phyloP scores from a whole-genome alignment of 1,140 invertebrate species.

The Potamilus streckersoni region DNA sequence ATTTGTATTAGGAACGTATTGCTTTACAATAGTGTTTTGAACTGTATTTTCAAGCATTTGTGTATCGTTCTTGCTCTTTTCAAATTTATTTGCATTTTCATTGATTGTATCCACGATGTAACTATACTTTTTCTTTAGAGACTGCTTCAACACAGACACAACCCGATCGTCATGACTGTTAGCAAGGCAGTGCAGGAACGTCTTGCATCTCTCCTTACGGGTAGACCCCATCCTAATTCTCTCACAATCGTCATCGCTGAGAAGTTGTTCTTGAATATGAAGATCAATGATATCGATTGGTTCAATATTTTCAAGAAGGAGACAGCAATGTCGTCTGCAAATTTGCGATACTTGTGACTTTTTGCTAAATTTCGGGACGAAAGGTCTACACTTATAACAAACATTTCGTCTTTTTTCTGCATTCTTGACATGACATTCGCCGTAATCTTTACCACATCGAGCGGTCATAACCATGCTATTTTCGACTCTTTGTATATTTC shows the following conservation, averaged over 20 bases:
- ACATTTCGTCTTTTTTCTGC: no score
- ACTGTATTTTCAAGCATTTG: no score
- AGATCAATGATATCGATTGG: slow-evolving; percentile 34
- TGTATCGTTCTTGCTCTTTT: no score
- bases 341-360: background rate
- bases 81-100: no score
- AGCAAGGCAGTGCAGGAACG: slow-evolving; percentile 15
- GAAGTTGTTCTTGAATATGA: slow-evolving; percentile 27
- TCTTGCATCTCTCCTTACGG: slow-evolving; percentile 26
- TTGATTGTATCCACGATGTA: slow-evolving; percentile 12
- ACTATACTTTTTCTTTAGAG: slow-evolving; percentile 23
- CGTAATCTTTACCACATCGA: no score
- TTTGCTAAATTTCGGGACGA: no score
- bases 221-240: slow-evolving; percentile 10
- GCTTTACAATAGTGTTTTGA: no score
- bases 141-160: background rate
- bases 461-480: no score
- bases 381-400: no score
- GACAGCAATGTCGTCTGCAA: slow-evolving; percentile 13
- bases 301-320: slow-evolving; percentile 33
- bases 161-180: background rate
- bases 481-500: no score
- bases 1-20: no score
- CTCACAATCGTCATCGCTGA: slow-evolving; percentile 28
- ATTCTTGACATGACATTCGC: no score